These are phyloP conservation scores for Psilopogon haemacephalus DNA, from an alignment of 2,113 vertebrate species.

Conservation along the genomic window DNA sequence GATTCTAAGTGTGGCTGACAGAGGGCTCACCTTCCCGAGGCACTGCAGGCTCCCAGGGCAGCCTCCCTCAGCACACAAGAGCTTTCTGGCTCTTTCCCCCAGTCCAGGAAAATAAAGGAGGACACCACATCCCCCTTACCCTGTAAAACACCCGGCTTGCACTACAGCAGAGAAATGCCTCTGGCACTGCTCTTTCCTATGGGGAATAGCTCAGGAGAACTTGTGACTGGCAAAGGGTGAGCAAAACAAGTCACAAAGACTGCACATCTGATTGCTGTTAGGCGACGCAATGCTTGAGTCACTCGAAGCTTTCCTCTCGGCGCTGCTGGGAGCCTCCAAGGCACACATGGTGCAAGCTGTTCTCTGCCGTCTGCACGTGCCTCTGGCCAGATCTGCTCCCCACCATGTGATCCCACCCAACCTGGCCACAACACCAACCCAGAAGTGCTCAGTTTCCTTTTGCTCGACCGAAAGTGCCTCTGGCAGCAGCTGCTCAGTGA, in stretches of 20 bases:
- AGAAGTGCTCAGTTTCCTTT: not conserved
- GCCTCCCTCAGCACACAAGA: accelerated
- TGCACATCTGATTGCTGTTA: slow-evolving; percentile 16
- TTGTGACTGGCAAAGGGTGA: not conserved
- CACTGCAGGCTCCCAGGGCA: not conserved
- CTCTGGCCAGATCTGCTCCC: not conserved
- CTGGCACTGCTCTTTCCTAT: not conserved
- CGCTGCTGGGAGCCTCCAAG: not conserved
- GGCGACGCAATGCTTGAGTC: not conserved
- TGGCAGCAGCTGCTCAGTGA: not conserved
- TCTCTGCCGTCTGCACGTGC: not conserved
- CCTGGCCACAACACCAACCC: not conserved
- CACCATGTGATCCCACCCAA: not conserved
- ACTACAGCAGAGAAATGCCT: not conserved
- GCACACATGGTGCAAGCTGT: not conserved
- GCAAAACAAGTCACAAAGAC: not conserved
- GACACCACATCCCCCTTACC: not conserved
- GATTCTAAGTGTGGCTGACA: accelerated
- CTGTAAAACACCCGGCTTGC: not conserved
- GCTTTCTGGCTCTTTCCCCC: not conserved
- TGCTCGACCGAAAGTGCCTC: not conserved
- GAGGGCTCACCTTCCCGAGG: not conserved
- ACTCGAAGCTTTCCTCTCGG: not conserved
- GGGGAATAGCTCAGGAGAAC: not conserved
- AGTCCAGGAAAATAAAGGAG: not conserved